phyloP scores from a whole-genome alignment of 2,888 invertebrate species.

The Drosophila dives region DNA sequence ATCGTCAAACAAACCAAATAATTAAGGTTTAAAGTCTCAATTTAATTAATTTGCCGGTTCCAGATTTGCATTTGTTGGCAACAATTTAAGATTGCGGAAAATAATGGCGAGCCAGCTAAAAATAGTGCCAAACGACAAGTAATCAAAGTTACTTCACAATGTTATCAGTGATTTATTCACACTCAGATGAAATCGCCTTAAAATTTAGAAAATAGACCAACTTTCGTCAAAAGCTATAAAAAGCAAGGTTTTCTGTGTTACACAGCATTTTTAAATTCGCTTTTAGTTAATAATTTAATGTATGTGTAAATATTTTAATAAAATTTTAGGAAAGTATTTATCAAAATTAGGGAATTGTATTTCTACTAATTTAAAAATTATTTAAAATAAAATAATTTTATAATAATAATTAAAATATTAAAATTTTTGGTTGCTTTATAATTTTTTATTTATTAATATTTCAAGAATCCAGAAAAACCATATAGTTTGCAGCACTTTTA shows the following conservation, averaged over 20 bases:
- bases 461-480: background rate
- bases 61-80: background rate
- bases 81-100: background rate
- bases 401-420: background rate
- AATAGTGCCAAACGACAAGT: background rate
- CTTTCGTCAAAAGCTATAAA: background rate
- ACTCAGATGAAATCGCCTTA: background rate
- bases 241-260: no score
- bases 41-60: background rate
- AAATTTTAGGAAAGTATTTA: background rate
- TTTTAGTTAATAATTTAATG: background rate
- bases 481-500: background rate
- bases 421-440: background rate
- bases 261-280: background rate
- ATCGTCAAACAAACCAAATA: slow-evolving; percentile 11
- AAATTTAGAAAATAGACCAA: background rate
- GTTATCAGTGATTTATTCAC: background rate
- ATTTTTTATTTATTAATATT: background rate
- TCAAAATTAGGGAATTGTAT: no score
- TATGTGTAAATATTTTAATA: no score
- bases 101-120: background rate
- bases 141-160: background rate
- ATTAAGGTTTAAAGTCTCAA: slow-evolving; percentile 25
- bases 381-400: background rate
- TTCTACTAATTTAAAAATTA: background rate